A percentile compares a stretch with the other conserved stretches of the same genome.
Conservation (phyloP, 2,888 invertebrate species). For the Copidosoma aretas region DNA sequence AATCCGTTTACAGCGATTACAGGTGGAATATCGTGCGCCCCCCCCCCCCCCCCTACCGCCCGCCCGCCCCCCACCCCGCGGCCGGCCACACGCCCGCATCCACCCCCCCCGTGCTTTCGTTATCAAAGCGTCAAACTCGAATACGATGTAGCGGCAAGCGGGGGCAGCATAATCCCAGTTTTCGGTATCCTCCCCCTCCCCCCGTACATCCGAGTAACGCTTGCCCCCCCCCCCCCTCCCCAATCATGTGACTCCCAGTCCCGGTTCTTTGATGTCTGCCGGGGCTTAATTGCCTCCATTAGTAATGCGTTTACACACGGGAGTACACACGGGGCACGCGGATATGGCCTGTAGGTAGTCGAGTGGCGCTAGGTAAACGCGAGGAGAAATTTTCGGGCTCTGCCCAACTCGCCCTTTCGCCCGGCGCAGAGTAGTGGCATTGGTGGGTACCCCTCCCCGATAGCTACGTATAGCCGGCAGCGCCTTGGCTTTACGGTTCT, state of each 20-base stretch:
- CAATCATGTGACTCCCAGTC: not conserved
- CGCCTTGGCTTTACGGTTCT: no score
- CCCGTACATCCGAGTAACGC: not conserved
- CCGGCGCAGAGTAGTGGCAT: no score
- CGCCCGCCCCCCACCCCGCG: not conserved
- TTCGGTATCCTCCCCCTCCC: not conserved
- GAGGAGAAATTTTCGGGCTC: slow-evolving; percentile 35
- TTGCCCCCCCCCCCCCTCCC: not conserved
- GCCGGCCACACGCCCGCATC: not conserved
- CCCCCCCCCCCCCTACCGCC: not conserved
- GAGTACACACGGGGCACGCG: slow-evolving; percentile 5
- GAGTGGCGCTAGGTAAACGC: slow-evolving; percentile 28
- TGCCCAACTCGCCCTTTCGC: slow-evolving; percentile 5
- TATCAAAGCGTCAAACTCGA: slow-evolving; percentile 29
- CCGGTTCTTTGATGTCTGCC: slow-evolving; percentile 40
- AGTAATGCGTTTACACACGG: slow-evolving; percentile 38
- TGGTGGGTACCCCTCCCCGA: no score
- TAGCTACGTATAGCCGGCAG: no score
- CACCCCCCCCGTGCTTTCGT: not conserved
- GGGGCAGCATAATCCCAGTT: slow-evolving; percentile 3
- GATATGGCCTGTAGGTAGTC: not conserved
- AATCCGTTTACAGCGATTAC: slow-evolving; percentile 31
- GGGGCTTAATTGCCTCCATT: slow-evolving; percentile 43
- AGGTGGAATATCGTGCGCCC: not conserved
- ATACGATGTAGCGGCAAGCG: not conserved